Evolutionary conservation across 2,888 invertebrate genomes (phyloP).

Genomic region (Callyntrura sp.): DNA sequence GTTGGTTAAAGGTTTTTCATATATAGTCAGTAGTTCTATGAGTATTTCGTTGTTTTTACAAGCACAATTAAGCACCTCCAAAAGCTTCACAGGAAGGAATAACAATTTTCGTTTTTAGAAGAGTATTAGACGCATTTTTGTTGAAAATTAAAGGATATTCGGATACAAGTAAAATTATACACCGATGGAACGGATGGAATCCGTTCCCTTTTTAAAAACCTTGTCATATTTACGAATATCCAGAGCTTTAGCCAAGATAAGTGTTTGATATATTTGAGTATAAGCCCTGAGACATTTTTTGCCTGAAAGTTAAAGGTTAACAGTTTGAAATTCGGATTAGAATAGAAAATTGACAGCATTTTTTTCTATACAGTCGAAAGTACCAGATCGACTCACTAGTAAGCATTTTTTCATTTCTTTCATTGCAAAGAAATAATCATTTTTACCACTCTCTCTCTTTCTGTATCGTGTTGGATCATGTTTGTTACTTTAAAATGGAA

Average conservation of each 20-base stretch:
- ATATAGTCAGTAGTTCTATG: neutral
- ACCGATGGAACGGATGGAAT: neutral
- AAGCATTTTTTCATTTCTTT: no score
- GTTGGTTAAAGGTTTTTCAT: constrained; percentile 5
- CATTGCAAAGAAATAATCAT: no score
- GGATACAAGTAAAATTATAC: neutral
- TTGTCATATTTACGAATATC: neutral
- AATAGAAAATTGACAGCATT: constrained; percentile 1
- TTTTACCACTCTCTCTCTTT: no score
- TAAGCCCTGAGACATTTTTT: constrained; percentile 39
- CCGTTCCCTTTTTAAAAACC: neutral
- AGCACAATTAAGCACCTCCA: no score
- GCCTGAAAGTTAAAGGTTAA: constrained; percentile 6
- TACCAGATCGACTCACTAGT: no score
- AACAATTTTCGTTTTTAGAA: constrained; percentile 21
- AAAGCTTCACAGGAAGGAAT: constrained; percentile 30
- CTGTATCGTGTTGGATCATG: no score
- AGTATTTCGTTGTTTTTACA: neutral
- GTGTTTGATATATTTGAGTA: neutral
- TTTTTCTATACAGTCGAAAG: no score
- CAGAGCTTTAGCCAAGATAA: constrained; percentile 3
- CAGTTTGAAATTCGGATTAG: constrained; percentile 42
- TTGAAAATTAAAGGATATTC: neutral
- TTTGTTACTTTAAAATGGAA: no score
- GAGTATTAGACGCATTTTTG: neutral